A percentile compares a stretch with the other conserved stretches of the same genome.
Conservation (phyloP, 2,797 vertebrate genomes). For the Heliangelus exortis region DNA sequence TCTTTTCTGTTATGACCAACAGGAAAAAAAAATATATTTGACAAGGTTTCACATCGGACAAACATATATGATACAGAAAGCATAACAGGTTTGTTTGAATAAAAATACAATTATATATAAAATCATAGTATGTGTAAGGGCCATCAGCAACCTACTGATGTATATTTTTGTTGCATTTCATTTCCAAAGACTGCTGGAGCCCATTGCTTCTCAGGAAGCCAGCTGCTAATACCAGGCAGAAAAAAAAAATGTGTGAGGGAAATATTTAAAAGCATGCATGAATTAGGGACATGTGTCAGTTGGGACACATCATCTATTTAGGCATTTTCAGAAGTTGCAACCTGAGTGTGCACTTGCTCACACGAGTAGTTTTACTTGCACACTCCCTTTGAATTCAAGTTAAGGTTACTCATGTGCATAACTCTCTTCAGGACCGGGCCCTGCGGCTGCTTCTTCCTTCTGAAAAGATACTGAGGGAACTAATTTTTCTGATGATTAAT, state of each 20-base stretch:
- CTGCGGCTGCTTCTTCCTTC: constrained; percentile 41
- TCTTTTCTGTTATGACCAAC: not conserved
- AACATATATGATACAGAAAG: not conserved
- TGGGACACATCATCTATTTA: constrained; percentile 33
- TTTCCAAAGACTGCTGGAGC: not conserved
- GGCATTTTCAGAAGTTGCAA: constrained; percentile 3
- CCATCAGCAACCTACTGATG: not conserved
- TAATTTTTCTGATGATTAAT: constrained; percentile 72
- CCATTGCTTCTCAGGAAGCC: not conserved
- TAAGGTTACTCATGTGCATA: constrained; percentile 52
- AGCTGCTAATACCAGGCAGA: not conserved
- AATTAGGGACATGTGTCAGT: not conserved
- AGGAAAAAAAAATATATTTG: not conserved
- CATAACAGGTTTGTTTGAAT: not conserved
- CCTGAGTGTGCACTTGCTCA: not conserved
- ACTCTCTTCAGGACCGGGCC: constrained; percentile 37
- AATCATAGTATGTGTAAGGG: not conserved
- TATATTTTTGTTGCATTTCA: not conserved
- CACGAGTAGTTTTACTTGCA: not conserved
- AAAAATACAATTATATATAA: not conserved
- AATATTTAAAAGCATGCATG: not conserved
- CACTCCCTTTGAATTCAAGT: constrained; percentile 7
- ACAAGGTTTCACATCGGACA: not conserved
- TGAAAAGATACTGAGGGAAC: constrained; percentile 59
- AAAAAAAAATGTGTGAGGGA: not conserved